phyloP scores from a whole-genome alignment of 2,888 invertebrate genomes.

The Philhelius pedissequus region DNA sequence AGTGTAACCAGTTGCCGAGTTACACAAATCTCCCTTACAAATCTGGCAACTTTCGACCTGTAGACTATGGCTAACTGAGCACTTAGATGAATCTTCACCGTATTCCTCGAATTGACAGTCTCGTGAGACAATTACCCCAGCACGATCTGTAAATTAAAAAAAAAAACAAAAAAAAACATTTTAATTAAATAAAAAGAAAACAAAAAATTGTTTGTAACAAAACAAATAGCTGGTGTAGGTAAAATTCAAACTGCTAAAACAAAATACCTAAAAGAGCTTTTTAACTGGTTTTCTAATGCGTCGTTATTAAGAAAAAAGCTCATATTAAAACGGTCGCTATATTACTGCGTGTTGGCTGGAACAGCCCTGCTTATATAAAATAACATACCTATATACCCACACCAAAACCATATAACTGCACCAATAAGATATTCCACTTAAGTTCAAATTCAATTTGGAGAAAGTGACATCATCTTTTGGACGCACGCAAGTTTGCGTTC shows the following conservation, averaged over 20 bases:
- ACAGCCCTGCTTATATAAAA: constrained; percentile 20
- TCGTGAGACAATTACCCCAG: constrained; percentile 75
- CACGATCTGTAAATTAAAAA: constrained; percentile 72
- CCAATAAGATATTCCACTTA: background rate
- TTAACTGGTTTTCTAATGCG: constrained; percentile 44
- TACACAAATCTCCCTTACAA: constrained; percentile 85
- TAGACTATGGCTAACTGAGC: constrained; percentile 75
- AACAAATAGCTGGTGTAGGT: too few species aligned
- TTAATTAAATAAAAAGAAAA: background rate
- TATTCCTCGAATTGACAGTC: constrained; percentile 76
- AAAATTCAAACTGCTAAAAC: background rate
- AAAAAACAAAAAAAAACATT: background rate
- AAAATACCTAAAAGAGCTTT: background rate
- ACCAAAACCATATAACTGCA: background rate
- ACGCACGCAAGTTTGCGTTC: background rate
- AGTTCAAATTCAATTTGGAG: constrained; percentile 3
- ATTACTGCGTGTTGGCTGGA: background rate
- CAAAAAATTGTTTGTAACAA: background rate
- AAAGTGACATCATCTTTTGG: constrained; percentile 46
- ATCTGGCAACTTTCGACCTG: constrained; percentile 81
- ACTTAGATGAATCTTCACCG: constrained; percentile 74
- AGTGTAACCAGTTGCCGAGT: constrained; percentile 76
- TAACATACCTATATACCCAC: background rate
- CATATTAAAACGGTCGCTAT: background rate
- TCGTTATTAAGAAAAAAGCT: background rate